Evolutionary conservation across 1,140 invertebrate species (phyloP).

Genomic region (Rhyzopertha dominica): DNA sequence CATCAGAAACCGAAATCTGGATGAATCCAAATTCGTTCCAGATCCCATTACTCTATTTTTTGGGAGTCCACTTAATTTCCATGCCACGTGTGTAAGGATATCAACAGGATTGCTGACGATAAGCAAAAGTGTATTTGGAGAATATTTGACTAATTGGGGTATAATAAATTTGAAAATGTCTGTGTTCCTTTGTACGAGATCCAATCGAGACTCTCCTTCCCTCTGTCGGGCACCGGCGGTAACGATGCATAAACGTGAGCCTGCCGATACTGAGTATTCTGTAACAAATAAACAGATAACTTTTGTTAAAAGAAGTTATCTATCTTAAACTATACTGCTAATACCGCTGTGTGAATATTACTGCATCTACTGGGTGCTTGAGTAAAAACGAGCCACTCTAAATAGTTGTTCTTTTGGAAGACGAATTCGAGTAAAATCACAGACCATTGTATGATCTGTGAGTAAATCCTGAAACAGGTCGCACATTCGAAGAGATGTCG

Average conservation of each 20-base stretch:
- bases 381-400: no score
- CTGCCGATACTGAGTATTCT: slow-evolving; percentile 73
- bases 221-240: slow-evolving; percentile 85
- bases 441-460: no score
- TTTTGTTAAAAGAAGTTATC: no score
- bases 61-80: slow-evolving; percentile 85
- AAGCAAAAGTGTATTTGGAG: slow-evolving; percentile 79
- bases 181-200: slow-evolving; percentile 82
- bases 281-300: slow-evolving; percentile 31
- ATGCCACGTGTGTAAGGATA: slow-evolving; percentile 86
- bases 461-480: no score
- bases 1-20: slow-evolving; percentile 82
- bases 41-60: slow-evolving; percentile 83
- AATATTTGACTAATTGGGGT: slow-evolving; percentile 76
- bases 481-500: no score
- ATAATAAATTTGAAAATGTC: slow-evolving; percentile 85
- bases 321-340: no score
- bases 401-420: no score
- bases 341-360: no score
- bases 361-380: no score
- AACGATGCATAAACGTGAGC: slow-evolving; percentile 78
- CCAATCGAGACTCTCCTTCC: slow-evolving; percentile 77
- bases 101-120: slow-evolving; percentile 91
- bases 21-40: slow-evolving; percentile 87
- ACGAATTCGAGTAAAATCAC: no score